These are phyloP conservation scores for Acrocephalus arundinaceus DNA, from an alignment of 2,113 vertebrate species.

Conservation along the genomic window DNA sequence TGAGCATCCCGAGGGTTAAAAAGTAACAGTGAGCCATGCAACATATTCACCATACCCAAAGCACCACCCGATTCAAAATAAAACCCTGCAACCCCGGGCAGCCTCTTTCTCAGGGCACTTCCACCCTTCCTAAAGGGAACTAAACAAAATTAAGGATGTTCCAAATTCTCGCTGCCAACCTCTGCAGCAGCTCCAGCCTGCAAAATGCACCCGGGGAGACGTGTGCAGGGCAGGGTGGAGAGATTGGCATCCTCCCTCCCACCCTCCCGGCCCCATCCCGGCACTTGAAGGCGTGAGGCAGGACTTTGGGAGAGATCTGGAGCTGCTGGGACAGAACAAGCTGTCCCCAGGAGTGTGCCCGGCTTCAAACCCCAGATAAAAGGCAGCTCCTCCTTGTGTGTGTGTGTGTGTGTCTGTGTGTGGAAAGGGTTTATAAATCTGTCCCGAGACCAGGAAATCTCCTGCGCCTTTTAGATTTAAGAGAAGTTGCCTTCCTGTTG, in stretches of 20 bases:
- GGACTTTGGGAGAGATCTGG: not conserved
- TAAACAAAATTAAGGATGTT: not conserved
- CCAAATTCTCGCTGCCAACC: not conserved
- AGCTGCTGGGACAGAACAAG: not conserved
- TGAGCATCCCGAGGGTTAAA: not conserved
- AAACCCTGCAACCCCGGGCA: not conserved
- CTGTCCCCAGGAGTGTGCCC: not conserved
- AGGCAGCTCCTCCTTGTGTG: not conserved
- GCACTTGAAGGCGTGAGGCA: not conserved
- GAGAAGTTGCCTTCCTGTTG: conserved; percentile 67
- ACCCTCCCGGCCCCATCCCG: not conserved
- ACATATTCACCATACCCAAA: not conserved
- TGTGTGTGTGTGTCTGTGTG: not conserved
- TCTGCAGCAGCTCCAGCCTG: not conserved
- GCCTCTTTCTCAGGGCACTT: not conserved
- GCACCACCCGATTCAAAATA: not conserved
- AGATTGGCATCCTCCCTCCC: not conserved
- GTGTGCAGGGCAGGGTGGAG: not conserved
- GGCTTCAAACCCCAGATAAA: not conserved
- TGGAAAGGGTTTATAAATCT: conserved; percentile 42
- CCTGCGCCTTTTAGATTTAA: conserved; percentile 54
- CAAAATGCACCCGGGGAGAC: not conserved
- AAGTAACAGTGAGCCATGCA: not conserved
- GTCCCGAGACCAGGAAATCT: conserved; percentile 49
- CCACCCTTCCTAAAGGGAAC: not conserved